Conservation (phyloP, 2,113 vertebrate species). For the Periophthalmus modestus region DNA sequence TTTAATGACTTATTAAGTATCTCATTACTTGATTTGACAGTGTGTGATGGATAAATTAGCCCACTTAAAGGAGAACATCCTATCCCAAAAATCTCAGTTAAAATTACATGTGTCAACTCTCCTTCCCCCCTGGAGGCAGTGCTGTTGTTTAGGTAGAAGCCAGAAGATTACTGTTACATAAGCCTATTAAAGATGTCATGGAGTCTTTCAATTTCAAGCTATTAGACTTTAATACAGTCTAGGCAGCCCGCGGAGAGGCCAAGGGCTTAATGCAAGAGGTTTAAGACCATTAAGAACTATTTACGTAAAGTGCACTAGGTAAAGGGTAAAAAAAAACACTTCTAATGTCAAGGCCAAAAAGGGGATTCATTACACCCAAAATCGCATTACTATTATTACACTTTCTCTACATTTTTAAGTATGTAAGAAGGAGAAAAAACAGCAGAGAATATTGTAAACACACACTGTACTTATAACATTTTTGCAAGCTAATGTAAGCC, state of each 20-base stretch:
- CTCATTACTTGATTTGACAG: constrained; percentile 5
- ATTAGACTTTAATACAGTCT: neutral
- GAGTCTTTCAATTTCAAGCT: neutral
- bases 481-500: no score
- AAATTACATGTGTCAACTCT: constrained; percentile 11
- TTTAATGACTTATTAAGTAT: constrained; percentile 7
- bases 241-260: neutral
- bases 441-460: no score
- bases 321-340: neutral
- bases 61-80: constrained; percentile 3
- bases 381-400: neutral
- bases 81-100: neutral
- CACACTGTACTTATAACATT: no score
- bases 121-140: neutral
- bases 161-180: neutral
- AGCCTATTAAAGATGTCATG: constrained; percentile 2
- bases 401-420: neutral
- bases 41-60: constrained; percentile 14
- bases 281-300: neutral
- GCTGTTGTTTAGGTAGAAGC: constrained; percentile 10
- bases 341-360: neutral
- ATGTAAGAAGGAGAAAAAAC: no score
- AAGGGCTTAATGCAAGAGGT: neutral
- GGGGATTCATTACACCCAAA: neutral
- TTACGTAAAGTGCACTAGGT: neutral